Conservation (phyloP, 2,888 invertebrate species). For the Dione vanillae region DNA sequence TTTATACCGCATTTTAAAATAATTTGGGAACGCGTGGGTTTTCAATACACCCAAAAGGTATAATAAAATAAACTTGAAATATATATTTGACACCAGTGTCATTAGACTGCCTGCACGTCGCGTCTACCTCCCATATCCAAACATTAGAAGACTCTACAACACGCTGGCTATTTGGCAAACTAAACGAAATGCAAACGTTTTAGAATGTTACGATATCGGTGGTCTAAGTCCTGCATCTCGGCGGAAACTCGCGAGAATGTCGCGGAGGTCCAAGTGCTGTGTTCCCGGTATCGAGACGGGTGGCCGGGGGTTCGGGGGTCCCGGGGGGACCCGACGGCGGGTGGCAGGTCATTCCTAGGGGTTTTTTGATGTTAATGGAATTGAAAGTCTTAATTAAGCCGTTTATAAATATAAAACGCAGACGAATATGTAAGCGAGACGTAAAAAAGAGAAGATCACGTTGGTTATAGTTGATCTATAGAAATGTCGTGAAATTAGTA, state of each 20-base stretch:
- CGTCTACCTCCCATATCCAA: conserved; percentile 12
- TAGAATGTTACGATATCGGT: conserved; percentile 34
- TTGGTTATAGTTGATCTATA: no score
- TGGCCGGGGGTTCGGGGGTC: no score
- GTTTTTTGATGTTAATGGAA: conserved; percentile 11
- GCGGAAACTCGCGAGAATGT: conserved; percentile 36
- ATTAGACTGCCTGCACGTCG: not conserved
- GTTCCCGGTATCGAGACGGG: conserved; percentile 39
- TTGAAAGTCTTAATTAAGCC: conserved; percentile 15
- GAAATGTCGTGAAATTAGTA: no score
- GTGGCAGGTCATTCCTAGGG: not conserved
- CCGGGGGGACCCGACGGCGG: no score
- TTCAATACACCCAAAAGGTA: no score
- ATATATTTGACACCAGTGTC: not conserved
- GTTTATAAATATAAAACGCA: not conserved
- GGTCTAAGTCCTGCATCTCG: conserved; percentile 29
- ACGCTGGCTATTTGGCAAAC: conserved; percentile 10
- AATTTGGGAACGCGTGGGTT: no score
- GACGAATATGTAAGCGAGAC: not conserved
- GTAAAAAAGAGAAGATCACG: not conserved
- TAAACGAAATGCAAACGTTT: conserved; percentile 22
- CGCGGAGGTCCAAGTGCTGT: conserved; percentile 17
- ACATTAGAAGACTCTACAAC: conserved; percentile 11
- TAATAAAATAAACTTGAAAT: no score
- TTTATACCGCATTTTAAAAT: no score